Evolutionary conservation across 2,888 invertebrate species (phyloP), one percentile per base, ranked within the genome.

Genomic region (Lycaena phlaeas): DNA sequence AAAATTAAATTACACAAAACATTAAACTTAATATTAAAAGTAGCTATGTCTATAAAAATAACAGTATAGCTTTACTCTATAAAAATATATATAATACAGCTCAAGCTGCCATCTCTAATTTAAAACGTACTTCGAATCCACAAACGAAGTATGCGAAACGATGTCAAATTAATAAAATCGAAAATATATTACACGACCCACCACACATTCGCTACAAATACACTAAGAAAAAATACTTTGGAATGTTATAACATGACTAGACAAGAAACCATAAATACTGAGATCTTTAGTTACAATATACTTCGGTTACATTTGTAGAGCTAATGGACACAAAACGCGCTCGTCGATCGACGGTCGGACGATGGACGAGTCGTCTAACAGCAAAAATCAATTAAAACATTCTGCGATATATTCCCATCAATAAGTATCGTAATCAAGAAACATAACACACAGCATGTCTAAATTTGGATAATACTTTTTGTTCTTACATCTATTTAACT

Each of bases 241-340:
- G 81, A 84, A 82, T 82, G 82, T 76, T 66, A 73, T 59, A 72
- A 74, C 70, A 71, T 81, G 81, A 82, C 82, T 82, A 82, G 81
- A 82, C 67, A 73, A 67, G 60, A 63, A 68, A 68, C n/a, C 9
- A 25, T 22, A 25, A 26, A n/a, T 2, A 59, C 54, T 61, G 71
- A 77, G 70, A 79, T 76, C 74, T 60, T 46, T n/a, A n/a, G n/a
- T n/a, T 53, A 47, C 50, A 43, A 52, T 50, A 54, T 55, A 48
- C 41, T 53, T 49, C 34, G 18, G 47, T 54, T 49, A 47, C 51
- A 54, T 53, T 56, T 51, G 46, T 52, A 46, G 48, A 60, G 56
- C n/a, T 41, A 52, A 38, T 54, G 43, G 52, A 47, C 44, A 45
- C 30, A 52, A 57, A 56, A 59, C 52, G 48, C 45, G 44, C 40